Percentiles rank a stretch among this genome's conserved stretches.
Conservation (phyloP, 2,888 invertebrate genomes). For the Heterodera filipjevi region DNA sequence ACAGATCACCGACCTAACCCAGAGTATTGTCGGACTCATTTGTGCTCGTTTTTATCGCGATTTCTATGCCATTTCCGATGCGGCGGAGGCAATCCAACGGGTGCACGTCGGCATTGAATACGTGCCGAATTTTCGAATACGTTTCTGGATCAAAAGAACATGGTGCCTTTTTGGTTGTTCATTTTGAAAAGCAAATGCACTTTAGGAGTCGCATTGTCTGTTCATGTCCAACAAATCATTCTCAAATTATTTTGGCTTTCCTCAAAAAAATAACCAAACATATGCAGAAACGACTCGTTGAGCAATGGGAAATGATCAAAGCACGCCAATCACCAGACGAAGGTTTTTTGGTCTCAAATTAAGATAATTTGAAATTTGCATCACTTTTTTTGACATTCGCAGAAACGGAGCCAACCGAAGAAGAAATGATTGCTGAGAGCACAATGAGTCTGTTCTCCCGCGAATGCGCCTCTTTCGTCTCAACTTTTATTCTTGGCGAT, state of each 20-base stretch:
- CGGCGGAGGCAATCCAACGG: slow-evolving; percentile 35
- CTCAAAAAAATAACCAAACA: slow-evolving; percentile 37
- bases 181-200: neutral
- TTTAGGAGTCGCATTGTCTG: slow-evolving; percentile 41
- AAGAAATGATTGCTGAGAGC: slow-evolving; percentile 54
- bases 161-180: slow-evolving; percentile 35
- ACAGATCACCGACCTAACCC: slow-evolving; percentile 41
- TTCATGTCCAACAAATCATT: slow-evolving; percentile 40
- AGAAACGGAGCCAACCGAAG: slow-evolving; percentile 52
- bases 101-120: slow-evolving; percentile 34
- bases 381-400: slow-evolving; percentile 18
- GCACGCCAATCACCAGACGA: slow-evolving; percentile 36
- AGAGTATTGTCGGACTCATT: slow-evolving; percentile 46
- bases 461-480: slow-evolving; percentile 43
- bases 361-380: neutral
- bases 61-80: slow-evolving; percentile 39
- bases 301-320: slow-evolving; percentile 38
- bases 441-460: slow-evolving; percentile 52
- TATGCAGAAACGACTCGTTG: slow-evolving; percentile 35
- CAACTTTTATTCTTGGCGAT: slow-evolving; percentile 42
- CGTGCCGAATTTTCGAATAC: slow-evolving; percentile 45
- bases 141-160: slow-evolving; percentile 47
- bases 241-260: slow-evolving; percentile 36
- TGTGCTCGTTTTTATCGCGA: slow-evolving; percentile 39
- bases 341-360: slow-evolving; percentile 34